These are phyloP conservation scores for Aspidiotus destructor DNA, from an alignment of 2,888 invertebrate species.

Conservation along the genomic window DNA sequence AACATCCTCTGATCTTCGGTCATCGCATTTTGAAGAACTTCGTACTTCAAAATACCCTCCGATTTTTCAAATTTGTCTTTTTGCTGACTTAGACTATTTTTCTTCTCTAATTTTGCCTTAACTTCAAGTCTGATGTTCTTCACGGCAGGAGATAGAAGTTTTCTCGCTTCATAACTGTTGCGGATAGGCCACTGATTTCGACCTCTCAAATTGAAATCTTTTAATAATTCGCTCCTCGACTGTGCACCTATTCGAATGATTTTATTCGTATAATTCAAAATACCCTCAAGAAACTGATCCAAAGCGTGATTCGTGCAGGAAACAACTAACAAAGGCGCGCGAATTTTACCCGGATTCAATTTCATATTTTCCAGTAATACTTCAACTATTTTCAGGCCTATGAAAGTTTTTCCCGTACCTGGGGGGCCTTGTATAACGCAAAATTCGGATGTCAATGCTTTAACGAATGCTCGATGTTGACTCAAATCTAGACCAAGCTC, in stretches of 20 bases:
- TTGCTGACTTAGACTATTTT: too few relatives aligned
- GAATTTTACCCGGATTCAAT: neutral
- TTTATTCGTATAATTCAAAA: slow-evolving; percentile 50
- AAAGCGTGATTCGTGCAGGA: slow-evolving; percentile 80
- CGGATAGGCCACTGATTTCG: too few relatives aligned
- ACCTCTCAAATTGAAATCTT: slow-evolving; percentile 13
- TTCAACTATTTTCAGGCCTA: slow-evolving; percentile 65
- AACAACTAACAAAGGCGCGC: slow-evolving; percentile 58
- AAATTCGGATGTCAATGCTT: slow-evolving; percentile 61
- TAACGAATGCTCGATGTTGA: slow-evolving; percentile 57
- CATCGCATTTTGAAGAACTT: too few relatives aligned
- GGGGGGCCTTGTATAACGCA: slow-evolving; percentile 78
- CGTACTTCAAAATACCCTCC: too few relatives aligned
- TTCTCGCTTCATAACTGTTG: too few relatives aligned
- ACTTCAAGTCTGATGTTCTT: too few relatives aligned
- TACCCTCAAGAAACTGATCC: slow-evolving; percentile 71
- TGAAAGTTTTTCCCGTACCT: slow-evolving; percentile 75
- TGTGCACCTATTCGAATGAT: slow-evolving; percentile 64
- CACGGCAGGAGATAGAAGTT: too few relatives aligned
- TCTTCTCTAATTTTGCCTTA: too few relatives aligned
- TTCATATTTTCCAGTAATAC: slow-evolving; percentile 52
- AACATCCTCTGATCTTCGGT: too few relatives aligned
- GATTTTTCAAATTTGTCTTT: too few relatives aligned
- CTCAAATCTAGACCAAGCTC: slow-evolving; percentile 52
- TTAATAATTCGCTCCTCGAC: slow-evolving; percentile 50